Conservation (phyloP, 2,888 invertebrate species). For the Acronicta alni region DNA sequence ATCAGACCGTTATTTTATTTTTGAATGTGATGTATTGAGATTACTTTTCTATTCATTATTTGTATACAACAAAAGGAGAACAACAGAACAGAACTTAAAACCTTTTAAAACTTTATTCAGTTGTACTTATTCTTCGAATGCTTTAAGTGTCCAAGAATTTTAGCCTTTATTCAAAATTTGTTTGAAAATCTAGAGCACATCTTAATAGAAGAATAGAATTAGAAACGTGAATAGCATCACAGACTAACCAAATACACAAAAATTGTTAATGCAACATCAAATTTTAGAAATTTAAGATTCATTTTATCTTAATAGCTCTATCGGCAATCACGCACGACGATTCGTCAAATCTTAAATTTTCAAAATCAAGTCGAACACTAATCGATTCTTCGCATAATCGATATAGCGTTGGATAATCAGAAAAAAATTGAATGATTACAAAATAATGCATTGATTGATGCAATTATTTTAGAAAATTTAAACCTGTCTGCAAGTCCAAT, state of each 20-base stretch:
- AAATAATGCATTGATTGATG: too few relatives aligned
- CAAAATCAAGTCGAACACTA: constrained; percentile 4
- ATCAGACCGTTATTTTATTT: too few relatives aligned
- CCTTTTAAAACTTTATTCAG: too few relatives aligned
- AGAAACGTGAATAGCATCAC: constrained; percentile 10
- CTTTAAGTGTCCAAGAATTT: constrained; percentile 6
- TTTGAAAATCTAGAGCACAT: constrained; percentile 7
- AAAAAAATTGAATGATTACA: too few relatives aligned
- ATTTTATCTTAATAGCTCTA: not conserved
- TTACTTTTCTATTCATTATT: too few relatives aligned
- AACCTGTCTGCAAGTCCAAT: too few relatives aligned
- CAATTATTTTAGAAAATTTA: too few relatives aligned
- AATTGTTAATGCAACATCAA: constrained; percentile 4
- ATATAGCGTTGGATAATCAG: constrained; percentile 2
- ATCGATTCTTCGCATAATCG: constrained; percentile 29
- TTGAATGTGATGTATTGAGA: too few relatives aligned
- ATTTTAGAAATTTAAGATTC: constrained; percentile 3
- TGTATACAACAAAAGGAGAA: too few relatives aligned
- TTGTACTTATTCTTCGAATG: too few relatives aligned
- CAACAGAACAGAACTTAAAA: too few relatives aligned
- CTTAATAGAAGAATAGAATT: constrained; percentile 11
- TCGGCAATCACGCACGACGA: constrained; percentile 17
- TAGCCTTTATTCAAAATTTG: constrained; percentile 8
- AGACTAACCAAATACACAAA: constrained; percentile 1
- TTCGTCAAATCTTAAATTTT: constrained; percentile 28